Conservation (phyloP, 1,140 invertebrate genomes). For the Coenobita brevimanus region DNA sequence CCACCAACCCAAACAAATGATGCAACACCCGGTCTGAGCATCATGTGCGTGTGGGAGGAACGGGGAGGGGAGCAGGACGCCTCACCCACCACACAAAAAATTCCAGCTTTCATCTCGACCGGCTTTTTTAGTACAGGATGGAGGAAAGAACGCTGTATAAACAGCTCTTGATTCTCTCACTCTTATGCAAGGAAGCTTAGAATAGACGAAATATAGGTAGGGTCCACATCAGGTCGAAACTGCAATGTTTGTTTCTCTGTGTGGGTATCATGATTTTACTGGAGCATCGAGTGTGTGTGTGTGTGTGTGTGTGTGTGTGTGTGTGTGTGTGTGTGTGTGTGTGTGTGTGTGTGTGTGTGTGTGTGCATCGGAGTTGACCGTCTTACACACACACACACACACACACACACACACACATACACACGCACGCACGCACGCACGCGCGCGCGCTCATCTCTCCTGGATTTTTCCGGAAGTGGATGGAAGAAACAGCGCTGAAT, state of each 20-base stretch:
- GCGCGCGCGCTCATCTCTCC: not conserved
- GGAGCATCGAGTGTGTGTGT: conserved; percentile 1
- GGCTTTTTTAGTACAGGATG: no score
- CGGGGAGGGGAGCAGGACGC: not conserved
- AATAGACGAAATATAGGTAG: no score
- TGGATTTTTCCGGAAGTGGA: not conserved
- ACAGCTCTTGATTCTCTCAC: no score
- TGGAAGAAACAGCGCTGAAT: no score
- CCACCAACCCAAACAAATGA: conserved; percentile 31
- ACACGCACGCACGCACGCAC: conserved; percentile 14
- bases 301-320: conserved; percentile 28
- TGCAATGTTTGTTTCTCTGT: no score
- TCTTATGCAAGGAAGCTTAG: no score
- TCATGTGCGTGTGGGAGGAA: not conserved
- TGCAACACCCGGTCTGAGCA: conserved; percentile 16
- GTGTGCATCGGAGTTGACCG: no score
- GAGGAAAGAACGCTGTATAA: no score
- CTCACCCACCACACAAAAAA: no score
- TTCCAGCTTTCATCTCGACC: no score
- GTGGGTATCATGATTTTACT: no score
- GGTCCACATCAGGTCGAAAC: not conserved
- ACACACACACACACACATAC: conserved; percentile 5
- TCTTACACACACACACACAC: not conserved
- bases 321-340: conserved; percentile 32
- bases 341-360: conserved; percentile 29